These are phyloP conservation scores for Bradypodion pumilum DNA, from an alignment of 2,797 vertebrate species.

Conservation along the genomic window DNA sequence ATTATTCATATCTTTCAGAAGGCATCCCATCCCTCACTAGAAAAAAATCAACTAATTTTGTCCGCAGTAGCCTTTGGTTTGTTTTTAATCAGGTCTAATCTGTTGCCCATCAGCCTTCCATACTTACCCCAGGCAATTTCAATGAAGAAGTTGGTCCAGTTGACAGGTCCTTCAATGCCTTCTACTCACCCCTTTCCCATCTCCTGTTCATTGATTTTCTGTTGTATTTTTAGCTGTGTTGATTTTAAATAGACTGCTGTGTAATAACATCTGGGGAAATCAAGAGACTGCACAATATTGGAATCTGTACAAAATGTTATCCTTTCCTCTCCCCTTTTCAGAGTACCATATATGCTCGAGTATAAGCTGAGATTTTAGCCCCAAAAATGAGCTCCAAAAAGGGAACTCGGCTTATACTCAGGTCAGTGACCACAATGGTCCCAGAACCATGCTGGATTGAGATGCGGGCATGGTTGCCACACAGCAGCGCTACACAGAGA, in stretches of 20 bases:
- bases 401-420: too few relatives aligned
- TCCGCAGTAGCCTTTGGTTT: not conserved
- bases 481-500: too few relatives aligned
- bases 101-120: slow-evolving; percentile 19
- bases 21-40: not conserved
- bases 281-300: slow-evolving; percentile 14
- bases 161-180: slow-evolving; percentile 4
- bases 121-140: slow-evolving; percentile 31
- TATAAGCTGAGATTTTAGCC: too few relatives aligned
- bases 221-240: slow-evolving; percentile 31
- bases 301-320: not conserved
- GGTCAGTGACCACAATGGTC: too few relatives aligned
- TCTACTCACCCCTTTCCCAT: not conserved
- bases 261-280: slow-evolving; percentile 29
- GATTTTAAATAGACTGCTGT: not conserved
- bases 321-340: too few relatives aligned
- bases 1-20: not conserved
- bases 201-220: slow-evolving; percentile 7
- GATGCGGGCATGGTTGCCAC: too few relatives aligned
- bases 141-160: slow-evolving; percentile 38
- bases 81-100: not conserved
- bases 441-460: too few relatives aligned
- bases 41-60: not conserved
- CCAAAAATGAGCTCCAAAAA: too few relatives aligned
- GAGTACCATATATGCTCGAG: too few relatives aligned